Base-by-base conservation (phyloP, 2,888 invertebrate species). In the Cephus pygmeus region DNA sequence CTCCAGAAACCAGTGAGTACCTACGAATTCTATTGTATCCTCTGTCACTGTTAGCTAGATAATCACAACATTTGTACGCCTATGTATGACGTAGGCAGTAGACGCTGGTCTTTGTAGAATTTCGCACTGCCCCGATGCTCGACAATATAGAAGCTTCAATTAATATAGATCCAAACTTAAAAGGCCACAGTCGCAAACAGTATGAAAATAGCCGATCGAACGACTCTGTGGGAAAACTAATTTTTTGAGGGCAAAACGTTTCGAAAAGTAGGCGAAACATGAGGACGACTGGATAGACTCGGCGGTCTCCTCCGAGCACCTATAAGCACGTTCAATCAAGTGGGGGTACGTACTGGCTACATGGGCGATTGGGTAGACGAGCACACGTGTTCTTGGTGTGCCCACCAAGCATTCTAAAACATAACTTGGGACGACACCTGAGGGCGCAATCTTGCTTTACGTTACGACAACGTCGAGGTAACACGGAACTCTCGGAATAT, bases 1-100 rank as follows among this genome's bases (percentile, higher is more conserved):
- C 92, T 93, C 90, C 93, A 88, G 91, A 91, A 92, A 91, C 90
- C 92, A 87, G 93, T 94, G 82, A 94, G 94, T 90, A 90, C 91
- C 75, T 40, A 40, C 4, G 40, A 6, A 6, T 40, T 40, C 40
- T 40, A 40, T 6, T 6, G 40, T 40, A 40, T 15, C 15, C 4
- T 69, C 69, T 33, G n/a, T 30, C 69, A 6, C 69, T 69, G 30
- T 15, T 23, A 30, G 12, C 12, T 69, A 33, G 4, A 11, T 69
- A 30, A 69, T 69, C 40, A 15, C 0, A 15, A 4, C 1, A 40
- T 40, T 15, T 15, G 1, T 40, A 6, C 40, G 69, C 0, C 12
- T 33, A 1, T 33, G 69, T 33, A 33, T 69, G 30, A 69, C 33
- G 30, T 69, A 69, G 30, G 2, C 30, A 30, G 11, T 30, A 33